phyloP scores from a whole-genome alignment of 2,888 invertebrate species.

The Stenolophus ochropezus region DNA sequence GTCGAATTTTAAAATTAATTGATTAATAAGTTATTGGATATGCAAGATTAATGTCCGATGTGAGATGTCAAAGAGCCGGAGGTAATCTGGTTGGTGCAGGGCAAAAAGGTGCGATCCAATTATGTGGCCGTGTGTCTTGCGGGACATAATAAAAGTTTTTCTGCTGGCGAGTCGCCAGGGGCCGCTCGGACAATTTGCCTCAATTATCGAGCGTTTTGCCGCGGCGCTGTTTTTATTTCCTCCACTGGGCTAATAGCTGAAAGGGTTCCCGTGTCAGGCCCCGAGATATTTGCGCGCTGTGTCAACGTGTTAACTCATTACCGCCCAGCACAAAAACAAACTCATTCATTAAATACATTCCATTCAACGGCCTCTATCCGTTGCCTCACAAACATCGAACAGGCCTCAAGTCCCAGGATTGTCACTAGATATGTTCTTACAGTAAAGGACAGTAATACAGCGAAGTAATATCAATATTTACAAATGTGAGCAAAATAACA shows the following conservation, averaged over 20 bases:
- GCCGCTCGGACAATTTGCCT: conserved; percentile 49
- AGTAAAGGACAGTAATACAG: too few relatives aligned
- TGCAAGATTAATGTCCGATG: too few relatives aligned
- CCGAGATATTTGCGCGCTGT: conserved; percentile 6
- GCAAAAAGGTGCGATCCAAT: neutral
- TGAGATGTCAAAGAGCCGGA: neutral
- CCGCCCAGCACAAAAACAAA: neutral
- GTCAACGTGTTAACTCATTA: neutral
- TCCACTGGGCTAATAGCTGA: conserved; percentile 10
- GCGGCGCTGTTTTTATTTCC: conserved; percentile 38
- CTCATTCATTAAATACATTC: neutral
- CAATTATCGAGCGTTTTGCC: conserved; percentile 55
- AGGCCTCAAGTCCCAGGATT: too few relatives aligned
- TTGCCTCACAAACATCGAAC: too few relatives aligned
- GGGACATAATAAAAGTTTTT: conserved; percentile 15
- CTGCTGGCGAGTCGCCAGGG: conserved; percentile 24
- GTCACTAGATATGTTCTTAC: too few relatives aligned
- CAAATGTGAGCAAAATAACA: too few relatives aligned
- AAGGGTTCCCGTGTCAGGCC: conserved; percentile 34
- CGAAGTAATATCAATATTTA: too few relatives aligned
- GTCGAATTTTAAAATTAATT: too few relatives aligned
- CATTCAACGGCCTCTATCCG: too few relatives aligned
- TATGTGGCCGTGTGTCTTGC: neutral
- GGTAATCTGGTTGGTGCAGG: neutral
- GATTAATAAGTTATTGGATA: too few relatives aligned